Percentiles rank a stretch among this genome's conserved stretches.
These are phyloP conservation scores for Agriopis marginaria DNA, from an alignment of 2,888 invertebrate species.

Conservation along the genomic window DNA sequence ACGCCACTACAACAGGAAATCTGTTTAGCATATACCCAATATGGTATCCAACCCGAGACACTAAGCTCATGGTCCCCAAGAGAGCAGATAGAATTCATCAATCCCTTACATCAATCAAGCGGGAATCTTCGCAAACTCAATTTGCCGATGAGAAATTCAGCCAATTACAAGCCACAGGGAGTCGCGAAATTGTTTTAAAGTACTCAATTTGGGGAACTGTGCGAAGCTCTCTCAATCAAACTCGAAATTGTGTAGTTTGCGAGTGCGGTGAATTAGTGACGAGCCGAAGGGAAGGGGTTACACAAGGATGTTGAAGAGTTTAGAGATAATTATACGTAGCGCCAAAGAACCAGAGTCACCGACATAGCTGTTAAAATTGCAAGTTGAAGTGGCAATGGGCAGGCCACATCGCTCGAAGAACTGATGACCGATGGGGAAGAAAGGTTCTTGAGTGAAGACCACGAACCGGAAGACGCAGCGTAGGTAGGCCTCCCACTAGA, in stretches of 20 bases:
- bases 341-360: too few relatives aligned
- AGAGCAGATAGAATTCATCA: slow-evolving; percentile 35
- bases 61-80: slow-evolving; percentile 33
- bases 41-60: slow-evolving; percentile 18
- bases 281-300: neutral
- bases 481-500: too few relatives aligned
- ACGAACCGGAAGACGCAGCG: too few relatives aligned
- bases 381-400: too few relatives aligned
- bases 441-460: too few relatives aligned
- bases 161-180: slow-evolving; percentile 47
- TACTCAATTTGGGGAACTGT: slow-evolving; percentile 38
- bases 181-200: slow-evolving; percentile 46
- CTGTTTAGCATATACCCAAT: slow-evolving; percentile 19
- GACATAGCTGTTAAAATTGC: too few relatives aligned
- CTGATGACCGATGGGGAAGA: too few relatives aligned
- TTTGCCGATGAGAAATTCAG: slow-evolving; percentile 46
- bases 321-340: neutral
- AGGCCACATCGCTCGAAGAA: too few relatives aligned
- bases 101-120: slow-evolving; percentile 46
- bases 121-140: slow-evolving; percentile 47
- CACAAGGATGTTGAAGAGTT: neutral
- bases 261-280: slow-evolving; percentile 16
- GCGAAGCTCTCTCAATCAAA: slow-evolving; percentile 42
- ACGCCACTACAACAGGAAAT: neutral
- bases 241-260: slow-evolving; percentile 35